Percentiles rank a stretch among this genome's conserved stretches.
phyloP scores from a whole-genome alignment of 2,797 vertebrate species.

The Centropyge bicolor region DNA sequence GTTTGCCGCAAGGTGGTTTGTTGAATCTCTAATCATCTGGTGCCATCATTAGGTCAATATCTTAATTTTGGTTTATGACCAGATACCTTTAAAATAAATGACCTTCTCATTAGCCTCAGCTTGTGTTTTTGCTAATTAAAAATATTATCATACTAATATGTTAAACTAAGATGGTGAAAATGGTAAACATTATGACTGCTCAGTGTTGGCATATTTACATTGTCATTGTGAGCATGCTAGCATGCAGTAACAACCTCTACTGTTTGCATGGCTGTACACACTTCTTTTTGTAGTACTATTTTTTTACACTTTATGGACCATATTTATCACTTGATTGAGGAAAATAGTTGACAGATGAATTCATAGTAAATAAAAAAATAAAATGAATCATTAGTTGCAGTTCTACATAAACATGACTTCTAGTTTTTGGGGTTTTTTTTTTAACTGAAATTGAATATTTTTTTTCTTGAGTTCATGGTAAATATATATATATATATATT shows the following conservation, averaged over 20 bases:
- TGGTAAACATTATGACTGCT: no score
- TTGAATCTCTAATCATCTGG: not conserved
- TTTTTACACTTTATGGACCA: not conserved
- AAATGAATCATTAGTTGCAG: not conserved
- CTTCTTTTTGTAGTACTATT: not conserved
- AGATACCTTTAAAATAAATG: not conserved
- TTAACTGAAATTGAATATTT: not conserved
- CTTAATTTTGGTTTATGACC: not conserved
- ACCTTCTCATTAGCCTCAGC: not conserved
- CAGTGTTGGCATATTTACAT: not conserved
- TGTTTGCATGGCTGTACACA: no score
- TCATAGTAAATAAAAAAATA: not conserved
- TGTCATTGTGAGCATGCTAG: not conserved
- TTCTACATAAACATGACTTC: not conserved
- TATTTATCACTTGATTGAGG: not conserved
- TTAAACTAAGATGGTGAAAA: not conserved
- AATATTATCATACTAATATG: not conserved
- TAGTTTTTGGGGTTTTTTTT: not conserved
- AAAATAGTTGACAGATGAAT: not conserved
- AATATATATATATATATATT: not conserved
- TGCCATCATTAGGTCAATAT: not conserved
- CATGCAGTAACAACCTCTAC: not conserved
- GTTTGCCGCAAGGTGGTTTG: not conserved
- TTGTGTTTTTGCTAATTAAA: not conserved
- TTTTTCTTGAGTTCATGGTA: slow-evolving; percentile 10